phyloP scores from a whole-genome alignment of 2,888 invertebrate species.

The Coremacera marginata region DNA sequence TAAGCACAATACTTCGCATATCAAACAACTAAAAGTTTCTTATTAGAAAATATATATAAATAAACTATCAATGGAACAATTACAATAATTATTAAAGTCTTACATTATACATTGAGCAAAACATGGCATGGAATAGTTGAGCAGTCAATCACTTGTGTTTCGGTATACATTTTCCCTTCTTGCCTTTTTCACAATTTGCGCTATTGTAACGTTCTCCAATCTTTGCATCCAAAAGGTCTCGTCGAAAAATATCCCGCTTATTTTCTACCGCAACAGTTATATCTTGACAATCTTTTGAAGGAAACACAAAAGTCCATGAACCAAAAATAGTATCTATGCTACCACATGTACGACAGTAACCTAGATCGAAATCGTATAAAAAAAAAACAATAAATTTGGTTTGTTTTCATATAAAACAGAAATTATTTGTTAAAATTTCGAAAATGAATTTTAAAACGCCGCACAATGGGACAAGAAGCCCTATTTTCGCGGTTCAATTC shows the following conservation, averaged over 20 bases:
- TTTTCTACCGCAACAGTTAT: constrained; percentile 61
- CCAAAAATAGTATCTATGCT: constrained; percentile 67
- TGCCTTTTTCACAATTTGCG: constrained; percentile 48
- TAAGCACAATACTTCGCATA: not conserved
- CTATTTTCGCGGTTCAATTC: too few relatives aligned
- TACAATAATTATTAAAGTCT: not conserved
- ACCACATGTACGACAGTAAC: constrained; percentile 64
- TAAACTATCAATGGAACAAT: not conserved
- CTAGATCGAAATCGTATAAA: constrained; percentile 40
- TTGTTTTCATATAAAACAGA: too few relatives aligned
- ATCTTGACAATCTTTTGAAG: constrained; percentile 65
- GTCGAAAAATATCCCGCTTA: constrained; percentile 62
- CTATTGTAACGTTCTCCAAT: constrained; percentile 57
- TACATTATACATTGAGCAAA: constrained; percentile 16
- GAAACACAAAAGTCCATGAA: constrained; percentile 64
- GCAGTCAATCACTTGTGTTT: not conserved
- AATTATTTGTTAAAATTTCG: too few relatives aligned
- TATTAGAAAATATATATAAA: constrained; percentile 34
- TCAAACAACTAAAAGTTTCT: too few relatives aligned
- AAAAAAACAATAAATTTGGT: too few relatives aligned
- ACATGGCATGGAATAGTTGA: not conserved
- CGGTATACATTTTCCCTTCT: not conserved
- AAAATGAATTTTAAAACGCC: too few relatives aligned
- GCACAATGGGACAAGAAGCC: too few relatives aligned
- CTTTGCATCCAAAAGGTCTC: constrained; percentile 56